These are phyloP conservation scores for Pyrocephalus nanus DNA, from an alignment of 2,797 vertebrate species.

Conservation along the genomic window DNA sequence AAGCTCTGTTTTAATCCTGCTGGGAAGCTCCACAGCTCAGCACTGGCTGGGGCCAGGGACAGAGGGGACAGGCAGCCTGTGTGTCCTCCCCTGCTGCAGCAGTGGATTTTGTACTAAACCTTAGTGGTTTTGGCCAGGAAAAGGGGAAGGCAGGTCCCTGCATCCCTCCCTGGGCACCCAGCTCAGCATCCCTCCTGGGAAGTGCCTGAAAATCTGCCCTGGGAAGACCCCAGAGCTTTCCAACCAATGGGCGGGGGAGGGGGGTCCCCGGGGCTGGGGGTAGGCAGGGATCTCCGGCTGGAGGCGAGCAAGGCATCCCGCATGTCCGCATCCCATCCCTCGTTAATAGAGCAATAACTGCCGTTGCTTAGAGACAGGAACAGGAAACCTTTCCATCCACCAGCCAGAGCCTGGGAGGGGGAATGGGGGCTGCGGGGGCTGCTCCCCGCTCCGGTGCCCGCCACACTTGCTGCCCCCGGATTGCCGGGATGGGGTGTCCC, in stretches of 20 bases:
- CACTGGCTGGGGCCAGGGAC: not conserved
- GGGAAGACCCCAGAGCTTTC: not conserved
- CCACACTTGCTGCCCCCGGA: not conserved
- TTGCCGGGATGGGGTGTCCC: not conserved
- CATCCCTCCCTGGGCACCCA: not conserved
- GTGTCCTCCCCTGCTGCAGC: not conserved
- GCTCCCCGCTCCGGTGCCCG: not conserved
- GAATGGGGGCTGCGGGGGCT: not conserved
- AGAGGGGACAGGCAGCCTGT: not conserved
- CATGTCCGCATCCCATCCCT: not conserved
- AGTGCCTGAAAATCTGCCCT: not conserved
- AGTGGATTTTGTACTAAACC: not conserved
- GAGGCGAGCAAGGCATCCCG: not conserved
- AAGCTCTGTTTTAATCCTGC: not conserved
- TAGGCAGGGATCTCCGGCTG: not conserved
- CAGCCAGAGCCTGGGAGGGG: not conserved
- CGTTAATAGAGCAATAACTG: not conserved
- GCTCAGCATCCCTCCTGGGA: not conserved
- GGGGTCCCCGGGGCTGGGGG: not conserved
- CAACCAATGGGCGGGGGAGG: fast-evolving
- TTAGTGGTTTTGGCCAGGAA: not conserved
- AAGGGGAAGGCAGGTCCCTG: not conserved
- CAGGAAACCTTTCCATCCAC: not conserved
- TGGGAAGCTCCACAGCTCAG: not conserved
- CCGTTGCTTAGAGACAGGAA: constrained; percentile 36